Evolutionary conservation across 2,113 vertebrate species (phyloP), one percentile per base, ranked within the genome.

Genomic region (Hepsetus odoe): DNA sequence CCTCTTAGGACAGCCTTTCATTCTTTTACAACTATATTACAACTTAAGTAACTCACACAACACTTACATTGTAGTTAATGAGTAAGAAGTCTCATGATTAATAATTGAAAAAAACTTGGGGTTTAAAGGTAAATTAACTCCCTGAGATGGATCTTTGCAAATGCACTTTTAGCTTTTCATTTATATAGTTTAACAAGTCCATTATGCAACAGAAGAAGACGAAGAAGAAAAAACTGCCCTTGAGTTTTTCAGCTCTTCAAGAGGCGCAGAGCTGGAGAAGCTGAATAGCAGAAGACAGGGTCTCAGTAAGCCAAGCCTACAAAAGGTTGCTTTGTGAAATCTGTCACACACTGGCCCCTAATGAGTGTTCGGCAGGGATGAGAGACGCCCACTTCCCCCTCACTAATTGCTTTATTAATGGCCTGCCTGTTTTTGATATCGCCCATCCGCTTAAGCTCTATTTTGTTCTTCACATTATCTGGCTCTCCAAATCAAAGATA

Each of bases 331-430:
- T 83, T 83, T 86, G 81, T 79, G 77, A 76, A 83, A 83, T 83
- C 78, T 83, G 82, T 86, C 81, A 72, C 78, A 83, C 76, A 87
- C 76, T 82, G 82, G 78, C 72, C 53, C 74, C 83, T 87, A 87
- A 88, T 88, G 87, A 88, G 83, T 79, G 76, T 64, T 84, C 82
- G 80, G 79, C 82, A 58, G 71, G 76, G 85, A 84, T 82, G 72
- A 66, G 65, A 77, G 76, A 84, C 85, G 81, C 86, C 86, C 74
- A 87, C 84, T 84, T 85, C 85, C 86, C 77, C 77, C 76, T 65
- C 73, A 44, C 86, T 86, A 87, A 88, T 87, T 88, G 83, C 85
- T 80, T 83, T 84, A 81, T 86, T 88, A 85, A 86, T 86, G 80
- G 82, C 72, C 74, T 85, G 78, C 74, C 84, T 83, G 83, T 88